Base-by-base conservation (phyloP, 2,888 invertebrate genomes). In the Phorcus lineatus region DNA sequence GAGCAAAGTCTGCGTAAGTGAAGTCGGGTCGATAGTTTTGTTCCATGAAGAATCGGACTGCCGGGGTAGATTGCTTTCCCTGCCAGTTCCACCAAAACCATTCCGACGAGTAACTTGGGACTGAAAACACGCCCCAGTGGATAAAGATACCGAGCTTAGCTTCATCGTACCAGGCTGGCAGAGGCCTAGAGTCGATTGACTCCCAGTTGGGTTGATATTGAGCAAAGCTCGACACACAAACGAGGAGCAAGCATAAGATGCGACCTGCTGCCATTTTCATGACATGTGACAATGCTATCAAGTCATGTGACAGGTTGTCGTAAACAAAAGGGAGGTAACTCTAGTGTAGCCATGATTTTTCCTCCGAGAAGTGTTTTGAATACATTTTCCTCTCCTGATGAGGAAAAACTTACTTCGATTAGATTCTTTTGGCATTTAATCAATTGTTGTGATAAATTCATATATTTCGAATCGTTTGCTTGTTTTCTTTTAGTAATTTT, bases 41-140 rank as follows among this genome's bases (percentile, higher is more conserved):
- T 40, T 95, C 93, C 97, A 99, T 97, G 91, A 96, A 98, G 17
- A 89, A 85, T 1, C 90, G 86, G 36, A 90, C 86, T n/a, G 85
- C 89, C 17, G 87, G 84, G 2, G 82, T 86, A 97, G 84, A 81
- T 0, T 81, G 79, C 82, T 85, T 83, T n/a, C 86, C 88, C 74
- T 95, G 94, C 97, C 97, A 98, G 88, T 95, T 94, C 36, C 93
- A 94, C 98, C 98, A 98, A 93, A 98, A 98, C 98, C 98, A 98
- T 94, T 98, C 98, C 0, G 88, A 86, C 0, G 84, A 83, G 83
- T 83, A 90, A 74, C 88, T 88, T 0, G 92, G 92, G 4, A 93
- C 94, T 9, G 93, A 92, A 82, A 90, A 93, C 2, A 94, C 91
- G 3, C 94, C 94, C 94, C 94, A 94, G 86, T 94, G 94, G 76